Evolutionary conservation across 2,888 invertebrate species (phyloP), one percentile per base, ranked within the genome.

Genomic region (Synergus umbraculus): DNA sequence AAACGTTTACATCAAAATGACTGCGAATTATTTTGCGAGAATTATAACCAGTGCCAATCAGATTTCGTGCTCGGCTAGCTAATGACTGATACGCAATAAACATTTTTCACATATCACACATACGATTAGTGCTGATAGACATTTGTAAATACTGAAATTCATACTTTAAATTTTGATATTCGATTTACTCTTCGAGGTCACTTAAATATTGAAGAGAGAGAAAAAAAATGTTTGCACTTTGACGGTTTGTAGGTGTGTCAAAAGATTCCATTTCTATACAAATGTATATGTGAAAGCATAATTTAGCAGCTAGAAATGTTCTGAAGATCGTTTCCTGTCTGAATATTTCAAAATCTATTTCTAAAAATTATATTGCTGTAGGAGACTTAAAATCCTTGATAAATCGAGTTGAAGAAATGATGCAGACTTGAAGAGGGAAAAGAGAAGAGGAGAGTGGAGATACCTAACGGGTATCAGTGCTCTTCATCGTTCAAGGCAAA

Each of bases 401-500:
- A 29, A 63, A 13, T 63, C 4, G 22, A 63, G 29, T 63, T 63
- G 10, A 29, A 63, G 63, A 63, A 63, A 29, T 63, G 29, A 29
- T 13, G 5, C 63, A 63, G 29, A 13, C 80, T 44, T 79, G 78
- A 77, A 82, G 77, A 79, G 78, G 80, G 85, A 82, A 84, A 77
- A 83, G 85, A 43, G 83, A 85, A 83, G 81, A 80, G 85, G 63
- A 80, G 83, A 83, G 79, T 49, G 22, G 77, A 37, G 66, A 79
- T 49, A 81, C 78, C 80, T 83, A 81, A 83, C 83, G 81, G 80
- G 80, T 77, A 82, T 80, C 84, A 81, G 82, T 83, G 83, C 82
- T 86, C 85, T 87, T 78, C 86, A 81, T 85, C 86, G 84, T 87
- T 88, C 88, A 87, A 87, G 88, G 87, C 87, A 85, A 89, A 83